Base-by-base conservation (phyloP, 2,888 invertebrate species). In the Auanema freiburgensis region DNA sequence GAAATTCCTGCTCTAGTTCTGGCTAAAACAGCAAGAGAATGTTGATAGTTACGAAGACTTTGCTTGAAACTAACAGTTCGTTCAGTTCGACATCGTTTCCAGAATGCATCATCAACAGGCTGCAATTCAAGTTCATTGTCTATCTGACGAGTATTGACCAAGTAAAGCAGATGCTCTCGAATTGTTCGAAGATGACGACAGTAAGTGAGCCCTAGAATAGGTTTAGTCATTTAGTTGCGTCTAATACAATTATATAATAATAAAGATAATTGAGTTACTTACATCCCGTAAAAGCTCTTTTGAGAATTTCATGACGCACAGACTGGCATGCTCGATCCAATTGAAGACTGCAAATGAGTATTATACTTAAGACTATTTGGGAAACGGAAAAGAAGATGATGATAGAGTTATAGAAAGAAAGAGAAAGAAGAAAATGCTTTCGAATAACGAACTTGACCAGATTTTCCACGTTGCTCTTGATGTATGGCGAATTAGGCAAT, bases 211-310 rank as follows among this genome's bases (percentile, higher is more conserved):
- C 87, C 86, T 86, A 71, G 40, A 74, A 59, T 46, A 18, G 46
- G 21, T 46, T 46, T 46, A 8, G 21, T 46, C 11, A 21, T 18
- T 46, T 46, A 33, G 3, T 33, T 33, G 33, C 3, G 4, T 5
- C 33, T 5, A 33, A 33, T 33, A 8, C 8, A 33, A 33, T 33
- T 33, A 33, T 33, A 33, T 3, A 33, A 33, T 33, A 33, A 33
- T 33, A 33, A 33, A 5, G 33, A 5, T 33, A 33, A 33, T 18
- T 21, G 16, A 5, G 8, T 21, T 14, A 63, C 85, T 85, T 83
- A 87, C 94, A 95, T 55, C 95, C 95, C 84, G 94, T 94, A 85
- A 95, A 95, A 14, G 95, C 95, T 64, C 95, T 87, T 0, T 93
- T 93, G 72, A 94, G 91, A 64, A 96, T 94, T 86, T 95, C 94